A percentile compares a stretch with the other conserved stretches of the same genome.
Evolutionary conservation across 2,113 vertebrate genomes (phyloP).

Genomic region (Strix uralensis): DNA sequence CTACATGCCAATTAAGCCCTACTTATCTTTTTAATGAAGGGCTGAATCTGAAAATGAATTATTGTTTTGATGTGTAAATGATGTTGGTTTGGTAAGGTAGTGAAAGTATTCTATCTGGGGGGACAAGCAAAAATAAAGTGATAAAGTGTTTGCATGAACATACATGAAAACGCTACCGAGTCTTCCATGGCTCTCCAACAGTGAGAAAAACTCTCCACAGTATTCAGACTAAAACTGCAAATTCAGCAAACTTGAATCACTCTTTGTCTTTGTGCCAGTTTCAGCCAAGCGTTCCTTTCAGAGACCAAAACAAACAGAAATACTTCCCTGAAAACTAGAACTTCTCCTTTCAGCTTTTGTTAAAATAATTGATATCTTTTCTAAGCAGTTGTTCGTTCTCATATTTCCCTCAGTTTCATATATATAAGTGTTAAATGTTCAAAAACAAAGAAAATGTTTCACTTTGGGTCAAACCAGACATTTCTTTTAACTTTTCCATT

Average conservation of each 20-base stretch:
- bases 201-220: not conserved
- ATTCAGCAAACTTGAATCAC: not conserved
- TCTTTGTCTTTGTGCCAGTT: constrained; percentile 17
- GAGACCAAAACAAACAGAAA: constrained; percentile 47
- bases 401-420: not conserved
- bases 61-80: constrained; percentile 64
- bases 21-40: constrained; percentile 63
- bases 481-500: not conserved
- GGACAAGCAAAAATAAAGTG: not conserved
- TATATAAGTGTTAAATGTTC: not conserved
- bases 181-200: not conserved
- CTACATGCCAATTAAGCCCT: constrained; percentile 55
- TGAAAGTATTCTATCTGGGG: constrained; percentile 24
- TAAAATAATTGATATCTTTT: not conserved
- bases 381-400: not conserved
- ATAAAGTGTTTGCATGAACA: not conserved
- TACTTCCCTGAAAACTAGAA: constrained; percentile 7
- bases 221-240: not conserved
- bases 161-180: not conserved
- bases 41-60: constrained; percentile 63
- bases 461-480: not conserved
- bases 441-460: not conserved
- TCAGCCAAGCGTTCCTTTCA: constrained; percentile 3
- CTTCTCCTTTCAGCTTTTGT: not conserved
- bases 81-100: constrained; percentile 12